Conservation (phyloP, 2,113 vertebrate genomes). For the Thamnophis sirtalis region DNA sequence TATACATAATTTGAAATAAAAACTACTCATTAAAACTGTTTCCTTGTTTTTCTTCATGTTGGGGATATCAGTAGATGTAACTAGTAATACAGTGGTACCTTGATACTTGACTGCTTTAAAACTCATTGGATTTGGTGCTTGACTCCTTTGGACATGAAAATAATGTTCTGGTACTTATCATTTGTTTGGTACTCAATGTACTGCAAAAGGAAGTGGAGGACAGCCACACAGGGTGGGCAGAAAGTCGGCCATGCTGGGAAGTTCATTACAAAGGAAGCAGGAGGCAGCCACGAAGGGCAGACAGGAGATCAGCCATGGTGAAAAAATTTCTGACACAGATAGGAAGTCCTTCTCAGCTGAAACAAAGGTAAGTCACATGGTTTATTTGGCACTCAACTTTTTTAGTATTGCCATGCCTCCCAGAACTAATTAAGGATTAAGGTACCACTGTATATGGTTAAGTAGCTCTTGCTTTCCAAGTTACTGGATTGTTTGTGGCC, state of each 20-base stretch:
- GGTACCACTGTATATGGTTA: not conserved
- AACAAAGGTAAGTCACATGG: not conserved
- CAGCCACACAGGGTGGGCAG: too few species aligned
- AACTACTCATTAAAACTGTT: slow-evolving; percentile 20
- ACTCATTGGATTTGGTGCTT: not conserved
- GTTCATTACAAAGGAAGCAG: too few species aligned
- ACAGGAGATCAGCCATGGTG: not conserved
- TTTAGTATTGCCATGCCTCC: not conserved
- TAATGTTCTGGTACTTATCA: not conserved
- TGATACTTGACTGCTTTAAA: not conserved
- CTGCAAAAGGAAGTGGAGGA: not conserved
- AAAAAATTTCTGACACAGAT: not conserved
- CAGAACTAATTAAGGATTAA: not conserved
- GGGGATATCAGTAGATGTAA: not conserved
- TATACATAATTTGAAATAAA: slow-evolving; percentile 26
- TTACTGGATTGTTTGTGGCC: not conserved
- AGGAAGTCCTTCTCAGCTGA: not conserved
- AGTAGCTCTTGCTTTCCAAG: slow-evolving; percentile 14
- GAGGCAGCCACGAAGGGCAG: not conserved
- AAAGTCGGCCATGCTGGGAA: too few species aligned
- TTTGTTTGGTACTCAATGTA: not conserved
- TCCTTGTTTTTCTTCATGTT: slow-evolving; percentile 28
- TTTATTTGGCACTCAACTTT: not conserved
- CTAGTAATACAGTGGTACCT: not conserved
- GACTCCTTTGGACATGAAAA: not conserved